Conservation (phyloP, 1,140 invertebrate species). For the Pachyrhynchus sulphureomaculatus region DNA sequence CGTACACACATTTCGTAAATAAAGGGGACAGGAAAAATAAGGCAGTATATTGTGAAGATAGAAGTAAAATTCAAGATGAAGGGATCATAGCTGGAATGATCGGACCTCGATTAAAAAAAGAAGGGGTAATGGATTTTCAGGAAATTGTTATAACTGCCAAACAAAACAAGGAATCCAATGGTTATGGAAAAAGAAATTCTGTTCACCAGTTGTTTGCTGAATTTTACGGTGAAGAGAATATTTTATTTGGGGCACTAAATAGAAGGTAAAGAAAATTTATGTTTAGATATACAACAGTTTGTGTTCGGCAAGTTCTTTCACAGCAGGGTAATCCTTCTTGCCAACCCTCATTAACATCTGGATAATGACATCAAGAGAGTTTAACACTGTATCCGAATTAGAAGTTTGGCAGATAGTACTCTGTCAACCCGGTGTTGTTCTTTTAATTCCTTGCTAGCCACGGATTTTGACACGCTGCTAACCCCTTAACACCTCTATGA, state of each 20-base stretch:
- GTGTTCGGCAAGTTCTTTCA: not conserved
- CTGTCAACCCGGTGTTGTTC: not conserved
- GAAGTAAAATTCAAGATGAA: conserved; percentile 33
- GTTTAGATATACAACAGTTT: not conserved
- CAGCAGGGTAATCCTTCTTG: not conserved
- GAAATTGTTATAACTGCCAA: conserved; percentile 52
- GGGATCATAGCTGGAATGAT: conserved; percentile 50
- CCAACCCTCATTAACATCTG: too few species aligned
- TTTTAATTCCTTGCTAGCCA: too few species aligned
- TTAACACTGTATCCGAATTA: too few species aligned
- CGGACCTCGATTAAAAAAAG: conserved; percentile 52
- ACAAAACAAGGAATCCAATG: conserved; percentile 52
- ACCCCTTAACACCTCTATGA: too few species aligned
- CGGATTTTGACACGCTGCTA: too few species aligned
- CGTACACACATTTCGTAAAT: conserved; percentile 41
- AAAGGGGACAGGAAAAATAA: conserved; percentile 38
- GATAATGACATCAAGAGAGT: too few species aligned
- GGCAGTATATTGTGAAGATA: conserved; percentile 20
- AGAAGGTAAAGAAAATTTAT: conserved; percentile 3
- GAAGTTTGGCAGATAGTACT: not conserved
- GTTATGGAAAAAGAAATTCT: conserved; percentile 50
- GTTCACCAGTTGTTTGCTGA: conserved; percentile 46
- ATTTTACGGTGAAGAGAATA: conserved; percentile 39
- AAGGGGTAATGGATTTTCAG: conserved; percentile 54
- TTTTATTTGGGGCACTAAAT: conserved; percentile 29